phyloP scores from a whole-genome alignment of 2,113 vertebrate genomes.

The Nothocercus julius region DNA sequence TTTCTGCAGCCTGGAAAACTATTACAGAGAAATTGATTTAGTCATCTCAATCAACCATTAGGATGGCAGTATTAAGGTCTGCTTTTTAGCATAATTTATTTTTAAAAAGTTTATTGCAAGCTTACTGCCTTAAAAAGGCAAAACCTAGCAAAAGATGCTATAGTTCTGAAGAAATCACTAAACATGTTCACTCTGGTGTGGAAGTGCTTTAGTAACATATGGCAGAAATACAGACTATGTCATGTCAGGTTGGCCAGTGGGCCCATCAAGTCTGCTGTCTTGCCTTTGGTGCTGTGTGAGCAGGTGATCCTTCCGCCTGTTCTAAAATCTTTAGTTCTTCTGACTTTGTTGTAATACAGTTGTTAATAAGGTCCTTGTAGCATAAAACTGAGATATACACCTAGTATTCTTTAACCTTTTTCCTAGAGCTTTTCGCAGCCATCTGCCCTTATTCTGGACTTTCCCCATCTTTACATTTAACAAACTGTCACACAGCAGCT shows the following conservation, averaged over 20 bases:
- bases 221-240: neutral
- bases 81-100: neutral
- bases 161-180: neutral
- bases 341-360: neutral
- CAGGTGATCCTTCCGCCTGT: conserved; percentile 14
- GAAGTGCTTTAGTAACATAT: neutral
- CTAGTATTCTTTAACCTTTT: neutral
- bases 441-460: neutral
- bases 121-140: neutral
- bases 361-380: neutral
- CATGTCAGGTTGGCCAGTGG: neutral
- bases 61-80: neutral
- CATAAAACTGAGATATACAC: neutral
- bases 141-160: neutral
- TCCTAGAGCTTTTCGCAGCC: neutral
- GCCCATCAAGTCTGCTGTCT: neutral
- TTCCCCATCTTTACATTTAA: neutral
- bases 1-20: conserved; percentile 51
- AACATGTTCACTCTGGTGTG: neutral
- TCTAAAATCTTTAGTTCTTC: neutral
- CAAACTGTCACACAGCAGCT: neutral
- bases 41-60: neutral
- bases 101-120: neutral
- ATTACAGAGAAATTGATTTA: conserved; percentile 14
- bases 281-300: neutral